A percentile compares a stretch with the other conserved stretches of the same genome.
Evolutionary conservation across 2,113 vertebrate genomes (phyloP).

Genomic region (Puntigrus tetrazona): DNA sequence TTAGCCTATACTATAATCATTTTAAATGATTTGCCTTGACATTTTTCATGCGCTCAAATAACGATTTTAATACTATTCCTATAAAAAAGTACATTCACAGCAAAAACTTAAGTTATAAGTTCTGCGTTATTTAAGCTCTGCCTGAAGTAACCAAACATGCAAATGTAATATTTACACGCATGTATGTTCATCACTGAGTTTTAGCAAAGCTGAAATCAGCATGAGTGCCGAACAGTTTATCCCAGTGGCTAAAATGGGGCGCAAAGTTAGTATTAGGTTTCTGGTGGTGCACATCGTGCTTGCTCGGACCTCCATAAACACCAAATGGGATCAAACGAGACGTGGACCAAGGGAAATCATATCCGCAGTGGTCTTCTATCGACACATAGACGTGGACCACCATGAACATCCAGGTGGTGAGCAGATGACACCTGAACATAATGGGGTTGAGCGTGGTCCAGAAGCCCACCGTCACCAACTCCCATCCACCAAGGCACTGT

Average conservation of each 20-base stretch:
- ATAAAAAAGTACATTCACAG: not conserved
- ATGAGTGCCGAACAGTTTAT: slow-evolving; percentile 71
- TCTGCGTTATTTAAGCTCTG: not conserved
- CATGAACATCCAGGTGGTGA: slow-evolving; percentile 75
- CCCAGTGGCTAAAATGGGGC: slow-evolving; percentile 75
- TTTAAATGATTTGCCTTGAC: too few species aligned
- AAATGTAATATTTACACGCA: not conserved
- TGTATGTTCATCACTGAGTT: not conserved
- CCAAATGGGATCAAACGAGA: slow-evolving; percentile 70
- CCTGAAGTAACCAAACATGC: not conserved
- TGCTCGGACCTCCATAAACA: slow-evolving; percentile 72
- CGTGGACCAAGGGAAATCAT: slow-evolving; percentile 75
- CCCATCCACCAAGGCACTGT: slow-evolving; percentile 73
- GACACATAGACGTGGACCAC: slow-evolving; percentile 72
- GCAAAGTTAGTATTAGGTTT: slow-evolving; percentile 73
- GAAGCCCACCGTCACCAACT: slow-evolving; percentile 72
- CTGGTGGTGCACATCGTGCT: slow-evolving; percentile 73
- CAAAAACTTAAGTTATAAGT: not conserved
- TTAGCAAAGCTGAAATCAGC: slow-evolving; percentile 62
- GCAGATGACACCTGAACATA: slow-evolving; percentile 69
- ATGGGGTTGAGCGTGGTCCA: slow-evolving; percentile 74
- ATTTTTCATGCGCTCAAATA: too few species aligned
- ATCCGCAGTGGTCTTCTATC: slow-evolving; percentile 74
- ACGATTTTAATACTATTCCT: not conserved
- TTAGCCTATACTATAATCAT: not conserved